phyloP scores from a whole-genome alignment of 2,888 invertebrate species.

The Himalopsyche japonica region DNA sequence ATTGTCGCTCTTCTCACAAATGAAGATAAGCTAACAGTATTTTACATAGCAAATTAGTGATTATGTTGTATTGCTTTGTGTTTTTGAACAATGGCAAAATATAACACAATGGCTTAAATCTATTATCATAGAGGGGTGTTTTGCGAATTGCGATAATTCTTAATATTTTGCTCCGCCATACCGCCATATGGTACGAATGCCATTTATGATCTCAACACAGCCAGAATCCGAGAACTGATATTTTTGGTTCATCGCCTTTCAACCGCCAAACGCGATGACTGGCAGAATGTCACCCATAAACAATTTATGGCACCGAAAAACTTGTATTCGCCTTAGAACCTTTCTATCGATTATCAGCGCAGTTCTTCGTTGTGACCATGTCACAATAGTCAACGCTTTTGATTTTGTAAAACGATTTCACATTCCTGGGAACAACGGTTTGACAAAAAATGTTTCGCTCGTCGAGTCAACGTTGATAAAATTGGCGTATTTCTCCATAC shows the following conservation, averaged over 20 bases:
- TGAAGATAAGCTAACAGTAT: no score
- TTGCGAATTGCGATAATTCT: neutral
- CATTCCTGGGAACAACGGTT: neutral
- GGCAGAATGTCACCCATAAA: neutral
- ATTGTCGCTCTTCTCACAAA: no score
- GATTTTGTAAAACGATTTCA: neutral
- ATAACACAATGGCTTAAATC: no score
- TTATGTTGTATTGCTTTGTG: no score
- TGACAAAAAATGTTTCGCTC: no score
- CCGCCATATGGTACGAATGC: neutral
- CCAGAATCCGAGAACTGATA: neutral
- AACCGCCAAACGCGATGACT: neutral
- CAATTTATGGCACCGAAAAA: neutral
- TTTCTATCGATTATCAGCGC: neutral
- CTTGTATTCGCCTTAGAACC: neutral
- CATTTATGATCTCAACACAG: neutral
- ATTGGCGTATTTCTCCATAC: no score
- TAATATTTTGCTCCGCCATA: neutral
- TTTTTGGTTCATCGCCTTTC: neutral
- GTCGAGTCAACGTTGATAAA: no score
- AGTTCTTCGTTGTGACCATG: neutral
- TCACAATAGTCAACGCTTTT: neutral
- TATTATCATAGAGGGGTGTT: neutral
- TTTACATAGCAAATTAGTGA: no score
- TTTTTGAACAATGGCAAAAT: no score